A percentile compares a stretch with the other conserved stretches of the same genome.
Conservation (phyloP, 2,113 vertebrate genomes). For the Phasianus colchicus region DNA sequence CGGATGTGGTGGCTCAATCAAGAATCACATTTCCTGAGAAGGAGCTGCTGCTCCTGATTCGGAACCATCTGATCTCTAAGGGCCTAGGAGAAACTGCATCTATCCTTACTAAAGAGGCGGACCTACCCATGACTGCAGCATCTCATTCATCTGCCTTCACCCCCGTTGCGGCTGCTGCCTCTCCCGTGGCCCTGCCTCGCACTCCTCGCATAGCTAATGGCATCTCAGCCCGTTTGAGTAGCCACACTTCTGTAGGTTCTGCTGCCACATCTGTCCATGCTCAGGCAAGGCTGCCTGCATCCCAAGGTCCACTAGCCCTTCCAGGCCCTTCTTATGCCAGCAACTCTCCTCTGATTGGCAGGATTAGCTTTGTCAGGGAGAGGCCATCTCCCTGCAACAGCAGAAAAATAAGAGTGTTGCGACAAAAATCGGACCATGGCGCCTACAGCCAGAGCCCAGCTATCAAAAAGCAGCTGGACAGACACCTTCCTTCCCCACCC, state of each 20-base stretch:
- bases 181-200: conserved; percentile 87
- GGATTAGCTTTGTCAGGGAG: conserved; percentile 95
- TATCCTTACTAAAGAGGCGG: conserved; percentile 92
- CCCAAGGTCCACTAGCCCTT: conserved; percentile 79
- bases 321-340: conserved; percentile 82
- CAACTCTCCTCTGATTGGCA: conserved; percentile 90
- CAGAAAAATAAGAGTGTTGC: conserved; percentile 90
- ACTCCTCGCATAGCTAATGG: conserved; percentile 93
- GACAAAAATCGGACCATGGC: conserved; percentile 98
- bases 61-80: conserved; percentile 97
- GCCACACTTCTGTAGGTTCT: conserved; percentile 80
- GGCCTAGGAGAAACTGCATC: conserved; percentile 92
- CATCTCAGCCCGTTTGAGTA: conserved; percentile 85
- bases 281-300: conserved; percentile 83
- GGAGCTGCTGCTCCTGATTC: conserved; percentile 92
- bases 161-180: conserved; percentile 82
- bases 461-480: conserved; percentile 97
- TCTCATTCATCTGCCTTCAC: conserved; percentile 88
- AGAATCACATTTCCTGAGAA: conserved; percentile 97
- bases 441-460: conserved; percentile 98
- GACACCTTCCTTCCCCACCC: conserved; percentile 95
- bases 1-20: conserved; percentile 97
- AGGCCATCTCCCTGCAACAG: conserved; percentile 86
- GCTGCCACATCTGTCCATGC: conserved; percentile 79
- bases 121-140: conserved; percentile 92